Evolutionary conservation across 2,797 vertebrate genomes (phyloP).

Genomic region (Pyrocephalus nanus): DNA sequence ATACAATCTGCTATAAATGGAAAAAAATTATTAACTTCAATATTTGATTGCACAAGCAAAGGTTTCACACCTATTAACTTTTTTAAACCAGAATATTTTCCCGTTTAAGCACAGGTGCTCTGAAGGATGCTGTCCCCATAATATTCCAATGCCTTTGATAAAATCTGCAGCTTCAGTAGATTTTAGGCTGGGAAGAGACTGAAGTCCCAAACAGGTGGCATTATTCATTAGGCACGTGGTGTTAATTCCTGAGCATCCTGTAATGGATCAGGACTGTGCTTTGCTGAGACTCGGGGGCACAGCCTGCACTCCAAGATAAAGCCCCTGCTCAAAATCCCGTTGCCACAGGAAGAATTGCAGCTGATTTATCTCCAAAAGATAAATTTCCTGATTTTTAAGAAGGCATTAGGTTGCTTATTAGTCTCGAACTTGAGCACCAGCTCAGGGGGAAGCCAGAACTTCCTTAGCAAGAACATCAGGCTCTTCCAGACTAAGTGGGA

Average conservation of each 20-base stretch:
- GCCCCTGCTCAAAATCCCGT: background rate
- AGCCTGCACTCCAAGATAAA: conserved; percentile 8
- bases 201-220: background rate
- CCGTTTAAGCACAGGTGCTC: background rate
- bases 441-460: background rate
- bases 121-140: no score
- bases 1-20: background rate
- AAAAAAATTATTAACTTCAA: background rate
- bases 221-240: background rate
- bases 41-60: background rate
- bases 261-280: background rate
- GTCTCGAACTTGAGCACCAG: background rate
- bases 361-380: background rate
- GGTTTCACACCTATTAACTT: background rate
- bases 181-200: background rate
- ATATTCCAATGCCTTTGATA: accelerated
- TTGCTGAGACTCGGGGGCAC: background rate
- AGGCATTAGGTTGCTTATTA: background rate
- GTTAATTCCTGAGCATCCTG: background rate
- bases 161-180: background rate
- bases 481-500: background rate
- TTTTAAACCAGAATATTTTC: background rate
- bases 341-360: background rate
- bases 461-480: background rate
- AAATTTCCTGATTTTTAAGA: background rate